These are phyloP conservation scores for Etia nguti DNA, from an alignment of 2,113 vertebrate genomes.

Conservation along the genomic window DNA sequence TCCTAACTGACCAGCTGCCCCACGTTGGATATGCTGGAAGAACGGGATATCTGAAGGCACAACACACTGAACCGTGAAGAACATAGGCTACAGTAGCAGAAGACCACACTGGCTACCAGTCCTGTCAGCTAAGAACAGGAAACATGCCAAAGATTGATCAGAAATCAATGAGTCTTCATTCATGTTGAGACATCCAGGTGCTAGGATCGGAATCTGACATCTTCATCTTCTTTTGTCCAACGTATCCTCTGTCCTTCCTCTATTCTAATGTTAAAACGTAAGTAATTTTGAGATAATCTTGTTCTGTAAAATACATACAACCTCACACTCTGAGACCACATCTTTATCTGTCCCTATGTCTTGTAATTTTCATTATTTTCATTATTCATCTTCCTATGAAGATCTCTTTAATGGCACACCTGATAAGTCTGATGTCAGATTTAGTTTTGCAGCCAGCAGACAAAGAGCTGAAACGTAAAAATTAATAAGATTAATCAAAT, in stretches of 20 bases:
- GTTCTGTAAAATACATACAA: not conserved
- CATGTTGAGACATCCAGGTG: not conserved
- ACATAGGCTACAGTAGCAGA: not conserved
- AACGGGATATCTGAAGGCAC: not conserved
- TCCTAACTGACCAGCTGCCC: not conserved
- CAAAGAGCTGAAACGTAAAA: conserved; percentile 37
- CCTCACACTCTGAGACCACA: not conserved
- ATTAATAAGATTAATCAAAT: conserved; percentile 56
- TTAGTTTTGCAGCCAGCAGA: conserved; percentile 17
- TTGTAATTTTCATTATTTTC: conserved; percentile 9
- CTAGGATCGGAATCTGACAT: not conserved
- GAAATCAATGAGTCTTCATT: not conserved
- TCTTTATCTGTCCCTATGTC: not conserved
- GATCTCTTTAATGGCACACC: conserved; percentile 43
- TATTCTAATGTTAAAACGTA: not conserved
- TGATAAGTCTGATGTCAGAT: conserved; percentile 50
- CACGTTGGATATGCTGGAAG: not conserved
- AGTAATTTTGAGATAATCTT: not conserved
- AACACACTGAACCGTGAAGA: not conserved
- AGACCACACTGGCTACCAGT: not conserved
- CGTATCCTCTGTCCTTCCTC: not conserved
- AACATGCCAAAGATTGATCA: not conserved
- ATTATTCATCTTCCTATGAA: conserved; percentile 28
- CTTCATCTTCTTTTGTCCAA: not conserved
- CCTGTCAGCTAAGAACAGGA: not conserved